Evolutionary conservation across 2,113 vertebrate species (phyloP).

Genomic region (Campylomormyrus numenius): DNA sequence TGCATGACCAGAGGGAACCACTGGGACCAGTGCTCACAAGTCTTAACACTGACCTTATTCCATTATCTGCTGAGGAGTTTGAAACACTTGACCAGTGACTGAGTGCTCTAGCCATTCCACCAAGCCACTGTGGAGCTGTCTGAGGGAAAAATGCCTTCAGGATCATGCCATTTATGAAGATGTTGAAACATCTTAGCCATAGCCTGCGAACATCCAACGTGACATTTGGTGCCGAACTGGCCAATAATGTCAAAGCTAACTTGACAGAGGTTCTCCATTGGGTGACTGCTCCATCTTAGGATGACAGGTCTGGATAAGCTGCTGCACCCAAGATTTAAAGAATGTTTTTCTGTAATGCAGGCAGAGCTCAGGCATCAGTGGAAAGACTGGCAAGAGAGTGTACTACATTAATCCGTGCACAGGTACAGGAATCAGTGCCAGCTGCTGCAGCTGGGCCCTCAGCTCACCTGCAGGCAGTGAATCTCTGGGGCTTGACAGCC

Average conservation of each 20-base stretch:
- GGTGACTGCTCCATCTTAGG: not conserved
- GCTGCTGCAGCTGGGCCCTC: not conserved
- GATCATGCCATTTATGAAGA: not conserved
- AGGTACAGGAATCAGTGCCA: not conserved
- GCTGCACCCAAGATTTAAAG: not conserved
- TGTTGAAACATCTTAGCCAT: too few species aligned
- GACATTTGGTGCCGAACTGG: not conserved
- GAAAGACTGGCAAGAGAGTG: not conserved
- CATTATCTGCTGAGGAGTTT: not conserved
- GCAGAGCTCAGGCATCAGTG: not conserved
- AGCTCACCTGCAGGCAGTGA: too few species aligned
- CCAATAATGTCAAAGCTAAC: not conserved
- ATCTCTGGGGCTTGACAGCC: too few species aligned
- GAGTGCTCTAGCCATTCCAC: not conserved
- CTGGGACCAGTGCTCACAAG: not conserved
- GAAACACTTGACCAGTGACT: not conserved
- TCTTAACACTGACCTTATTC: not conserved
- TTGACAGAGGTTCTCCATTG: not conserved
- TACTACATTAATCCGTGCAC: not conserved
- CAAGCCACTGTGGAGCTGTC: not conserved
- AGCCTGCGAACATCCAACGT: not conserved
- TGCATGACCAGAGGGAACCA: not conserved
- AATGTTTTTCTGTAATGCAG: not conserved
- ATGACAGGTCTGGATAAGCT: not conserved
- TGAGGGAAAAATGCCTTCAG: not conserved